Evolutionary conservation across 2,797 vertebrate species (phyloP), one percentile per base, ranked within the genome.

Genomic region (Acipenser ruthenus): DNA sequence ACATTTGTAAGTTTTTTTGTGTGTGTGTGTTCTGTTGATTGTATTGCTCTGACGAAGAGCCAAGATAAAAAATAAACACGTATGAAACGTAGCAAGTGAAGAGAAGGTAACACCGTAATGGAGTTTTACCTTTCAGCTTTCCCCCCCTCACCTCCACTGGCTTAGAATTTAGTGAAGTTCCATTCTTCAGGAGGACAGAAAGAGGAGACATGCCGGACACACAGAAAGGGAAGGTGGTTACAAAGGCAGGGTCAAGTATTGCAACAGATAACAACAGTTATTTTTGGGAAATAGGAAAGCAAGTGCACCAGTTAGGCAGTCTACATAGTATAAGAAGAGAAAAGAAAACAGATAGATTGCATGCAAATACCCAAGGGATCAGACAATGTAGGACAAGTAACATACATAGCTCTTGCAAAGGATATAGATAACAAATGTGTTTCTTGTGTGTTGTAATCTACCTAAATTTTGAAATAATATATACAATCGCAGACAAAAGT

Each of bases 161-260:
- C 80, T 79, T 77, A 84, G 72, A 84, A 84, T 75, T 67, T 79
- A 83, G 85, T 78, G 66, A 74, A 70, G 80, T 70, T 87, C 79
- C 78, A 67, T 79, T 86, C 90, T 93, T 93, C 83, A 82, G 67
- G 73, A 78, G 75, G 76, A 75, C 79, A 77, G 77, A 77, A 75
- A 77, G 72, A 79, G 52, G 78, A 76, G 71, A 78, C 81, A 84
- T 74, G 76, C 72, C 76, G 77, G 74, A 64, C 62, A 68, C 49
- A 59, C 23, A 67, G 62, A 67, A 50, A 66, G 66, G 58, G 58
- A 52, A 56, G 61, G 64, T 51, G 47, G 58, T 66, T 55, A 69
- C 48, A 69, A 80, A 70, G 74, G 62, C 76, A 80, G 77, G 71
- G 37, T 37, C 37, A 55, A 55, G 53, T 55, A n/a, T 55, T 10